A percentile compares a stretch with the other conserved stretches of the same genome.
phyloP scores from a whole-genome alignment of 2,113 vertebrate genomes.

The Hylia prasina region DNA sequence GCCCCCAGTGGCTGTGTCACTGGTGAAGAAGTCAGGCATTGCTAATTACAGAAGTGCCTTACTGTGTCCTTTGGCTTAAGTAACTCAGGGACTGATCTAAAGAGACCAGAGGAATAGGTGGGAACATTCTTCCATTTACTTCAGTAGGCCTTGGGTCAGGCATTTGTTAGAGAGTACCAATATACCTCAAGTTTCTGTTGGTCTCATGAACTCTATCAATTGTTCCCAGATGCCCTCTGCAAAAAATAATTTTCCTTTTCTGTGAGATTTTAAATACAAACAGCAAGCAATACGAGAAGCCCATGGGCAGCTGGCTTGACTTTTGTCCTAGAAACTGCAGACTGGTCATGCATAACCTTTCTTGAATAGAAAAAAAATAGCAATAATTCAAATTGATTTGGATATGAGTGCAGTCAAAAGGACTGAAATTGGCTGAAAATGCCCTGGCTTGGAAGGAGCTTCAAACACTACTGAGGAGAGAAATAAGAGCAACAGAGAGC shows the following conservation, averaged over 20 bases:
- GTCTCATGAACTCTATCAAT: background rate
- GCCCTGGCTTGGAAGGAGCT: background rate
- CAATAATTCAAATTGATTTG: background rate
- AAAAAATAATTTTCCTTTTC: slow-evolving; percentile 21
- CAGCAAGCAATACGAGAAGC: background rate
- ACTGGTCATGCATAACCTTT: background rate
- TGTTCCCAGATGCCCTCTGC: background rate
- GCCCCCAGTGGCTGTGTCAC: background rate
- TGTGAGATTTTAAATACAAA: background rate
- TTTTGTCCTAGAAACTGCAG: background rate
- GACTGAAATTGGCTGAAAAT: slow-evolving; percentile 2
- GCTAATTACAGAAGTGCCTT: slow-evolving; percentile 8
- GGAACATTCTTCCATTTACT: background rate
- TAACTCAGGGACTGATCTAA: background rate
- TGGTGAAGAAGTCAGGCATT: background rate
- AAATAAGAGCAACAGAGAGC: background rate
- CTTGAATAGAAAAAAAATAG: background rate
- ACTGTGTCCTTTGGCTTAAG: background rate
- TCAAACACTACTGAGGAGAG: background rate
- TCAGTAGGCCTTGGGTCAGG: background rate
- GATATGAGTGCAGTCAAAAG: background rate
- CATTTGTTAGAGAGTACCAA: background rate
- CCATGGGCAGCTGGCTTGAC: background rate
- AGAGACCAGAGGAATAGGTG: background rate
- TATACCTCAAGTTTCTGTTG: background rate